Conservation (phyloP, 2,797 vertebrate species). For the Avahi laniger region DNA sequence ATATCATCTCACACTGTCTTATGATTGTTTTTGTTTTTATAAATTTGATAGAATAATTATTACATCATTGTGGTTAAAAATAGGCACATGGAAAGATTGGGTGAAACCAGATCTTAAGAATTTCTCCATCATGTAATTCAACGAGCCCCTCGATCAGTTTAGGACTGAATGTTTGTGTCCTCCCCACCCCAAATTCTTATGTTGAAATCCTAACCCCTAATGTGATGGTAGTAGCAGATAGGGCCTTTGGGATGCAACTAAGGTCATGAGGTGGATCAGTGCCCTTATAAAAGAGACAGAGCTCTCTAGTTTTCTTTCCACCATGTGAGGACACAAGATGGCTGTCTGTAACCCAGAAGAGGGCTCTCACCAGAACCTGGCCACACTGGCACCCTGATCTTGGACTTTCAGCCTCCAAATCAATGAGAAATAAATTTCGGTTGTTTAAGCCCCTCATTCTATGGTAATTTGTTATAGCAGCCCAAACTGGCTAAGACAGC, state of each 20-base stretch:
- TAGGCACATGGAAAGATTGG: background rate
- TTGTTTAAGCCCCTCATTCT: background rate
- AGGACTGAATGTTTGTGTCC: background rate
- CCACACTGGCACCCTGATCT: background rate
- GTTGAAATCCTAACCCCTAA: background rate
- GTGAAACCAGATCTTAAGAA: background rate
- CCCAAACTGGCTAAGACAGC: background rate
- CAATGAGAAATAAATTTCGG: background rate
- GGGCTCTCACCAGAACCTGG: background rate
- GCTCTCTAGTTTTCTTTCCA: background rate
- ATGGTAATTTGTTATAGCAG: background rate
- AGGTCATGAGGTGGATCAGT: background rate
- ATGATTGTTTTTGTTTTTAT: constrained; percentile 38
- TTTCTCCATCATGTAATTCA: background rate
- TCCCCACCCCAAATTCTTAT: no score
- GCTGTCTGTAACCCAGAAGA: background rate
- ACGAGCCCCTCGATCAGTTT: background rate
- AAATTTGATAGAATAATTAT: constrained; percentile 16
- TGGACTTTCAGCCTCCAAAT: background rate
- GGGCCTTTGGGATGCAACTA: background rate
- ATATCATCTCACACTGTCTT: background rate
- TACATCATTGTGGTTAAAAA: background rate
- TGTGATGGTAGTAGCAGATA: background rate
- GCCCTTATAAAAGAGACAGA: background rate
- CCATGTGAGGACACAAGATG: background rate